phyloP scores from a whole-genome alignment of 2,113 vertebrate genomes.

The Bubo scandiacus region DNA sequence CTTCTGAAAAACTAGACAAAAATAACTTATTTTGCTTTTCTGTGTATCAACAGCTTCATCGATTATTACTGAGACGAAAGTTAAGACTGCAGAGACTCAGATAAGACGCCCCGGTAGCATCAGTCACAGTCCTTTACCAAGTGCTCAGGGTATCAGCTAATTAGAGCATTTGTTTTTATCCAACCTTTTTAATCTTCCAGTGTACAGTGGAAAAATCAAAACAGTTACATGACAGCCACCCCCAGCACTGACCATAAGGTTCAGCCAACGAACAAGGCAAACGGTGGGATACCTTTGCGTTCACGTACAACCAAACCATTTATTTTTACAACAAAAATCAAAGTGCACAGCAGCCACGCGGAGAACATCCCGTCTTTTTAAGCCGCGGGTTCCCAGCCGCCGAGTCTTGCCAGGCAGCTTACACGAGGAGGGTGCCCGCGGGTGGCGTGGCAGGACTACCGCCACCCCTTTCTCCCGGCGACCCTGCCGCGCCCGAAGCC shows the following conservation, averaged over 20 bases:
- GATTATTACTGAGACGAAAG: not conserved
- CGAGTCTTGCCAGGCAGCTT: too few species aligned
- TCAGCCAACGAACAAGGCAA: not conserved
- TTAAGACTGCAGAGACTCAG: not conserved
- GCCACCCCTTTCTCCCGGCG: not conserved
- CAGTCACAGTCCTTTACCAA: not conserved
- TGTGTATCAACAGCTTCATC: not conserved
- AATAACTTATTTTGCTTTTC: not conserved
- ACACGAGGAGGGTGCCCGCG: accelerated
- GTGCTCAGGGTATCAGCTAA: not conserved
- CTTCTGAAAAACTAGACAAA: not conserved
- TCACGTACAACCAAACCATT: accelerated
- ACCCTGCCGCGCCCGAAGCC: not conserved
- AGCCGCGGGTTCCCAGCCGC: not conserved
- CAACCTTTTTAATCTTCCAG: not conserved
- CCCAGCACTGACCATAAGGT: not conserved
- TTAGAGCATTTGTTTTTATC: not conserved
- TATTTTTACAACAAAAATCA: not conserved
- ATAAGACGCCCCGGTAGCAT: not conserved
- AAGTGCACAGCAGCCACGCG: accelerated
- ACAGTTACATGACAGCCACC: not conserved
- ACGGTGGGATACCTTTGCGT: accelerated
- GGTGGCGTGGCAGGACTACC: accelerated
- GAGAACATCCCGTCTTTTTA: not conserved
- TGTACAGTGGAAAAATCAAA: not conserved